Conservation (phyloP, 2,888 invertebrate species). For the Drosophila greeni region DNA sequence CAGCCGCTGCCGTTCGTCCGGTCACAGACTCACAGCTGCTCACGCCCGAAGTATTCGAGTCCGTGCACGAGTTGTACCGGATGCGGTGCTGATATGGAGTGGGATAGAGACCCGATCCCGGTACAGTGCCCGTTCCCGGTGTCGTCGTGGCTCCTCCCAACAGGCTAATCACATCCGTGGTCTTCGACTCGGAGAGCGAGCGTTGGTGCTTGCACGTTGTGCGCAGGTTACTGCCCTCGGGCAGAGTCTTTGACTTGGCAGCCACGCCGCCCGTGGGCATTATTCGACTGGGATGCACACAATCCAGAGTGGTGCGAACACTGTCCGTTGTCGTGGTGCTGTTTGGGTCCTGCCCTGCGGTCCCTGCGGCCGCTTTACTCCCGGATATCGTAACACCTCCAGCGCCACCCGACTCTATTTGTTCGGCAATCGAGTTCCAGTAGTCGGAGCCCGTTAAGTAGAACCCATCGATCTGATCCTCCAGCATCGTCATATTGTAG, state of each 20-base stretch:
- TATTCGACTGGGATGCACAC: constrained; percentile 14
- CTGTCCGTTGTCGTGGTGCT: constrained; percentile 60
- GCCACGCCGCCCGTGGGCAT: constrained; percentile 32
- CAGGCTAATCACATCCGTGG: constrained; percentile 81
- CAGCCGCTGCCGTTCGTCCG: constrained; percentile 82
- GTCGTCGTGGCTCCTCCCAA: constrained; percentile 53
- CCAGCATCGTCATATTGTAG: constrained; percentile 77
- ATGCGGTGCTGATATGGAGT: constrained; percentile 78
- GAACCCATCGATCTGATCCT: constrained; percentile 78
- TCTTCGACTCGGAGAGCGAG: constrained; percentile 85
- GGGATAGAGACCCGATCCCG: constrained; percentile 28
- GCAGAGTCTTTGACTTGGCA: constrained; percentile 80
- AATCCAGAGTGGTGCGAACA: constrained; percentile 47
- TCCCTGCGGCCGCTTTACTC: not conserved
- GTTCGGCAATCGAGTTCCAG: constrained; percentile 68
- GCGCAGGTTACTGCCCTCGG: constrained; percentile 78
- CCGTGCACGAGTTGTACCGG: constrained; percentile 83
- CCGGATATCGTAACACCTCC: constrained; percentile 46
- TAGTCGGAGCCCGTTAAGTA: constrained; percentile 76
- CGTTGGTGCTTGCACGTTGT: constrained; percentile 81
- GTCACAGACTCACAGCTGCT: constrained; percentile 89
- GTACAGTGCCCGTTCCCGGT: constrained; percentile 11
- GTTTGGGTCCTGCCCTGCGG: constrained; percentile 63
- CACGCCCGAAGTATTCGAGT: constrained; percentile 89
- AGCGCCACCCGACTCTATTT: constrained; percentile 39